Conservation (phyloP, 2,888 invertebrate species). For the Hedychridium roseum region DNA sequence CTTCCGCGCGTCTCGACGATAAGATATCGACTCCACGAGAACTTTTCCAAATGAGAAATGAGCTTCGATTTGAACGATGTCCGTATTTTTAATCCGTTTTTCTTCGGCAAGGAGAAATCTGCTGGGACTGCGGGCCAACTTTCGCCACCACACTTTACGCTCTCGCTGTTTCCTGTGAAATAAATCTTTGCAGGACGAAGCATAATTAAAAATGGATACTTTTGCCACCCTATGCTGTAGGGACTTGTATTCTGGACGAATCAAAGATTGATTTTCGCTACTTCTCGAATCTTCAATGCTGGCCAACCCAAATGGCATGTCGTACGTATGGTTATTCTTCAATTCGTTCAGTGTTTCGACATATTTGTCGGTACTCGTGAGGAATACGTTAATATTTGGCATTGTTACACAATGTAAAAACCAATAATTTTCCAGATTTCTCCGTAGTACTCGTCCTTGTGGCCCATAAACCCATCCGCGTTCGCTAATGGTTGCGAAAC, state of each 20-base stretch:
- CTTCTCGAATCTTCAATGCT: conserved; percentile 40
- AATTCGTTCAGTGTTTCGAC: conserved; percentile 35
- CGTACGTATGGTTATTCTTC: conserved; percentile 22
- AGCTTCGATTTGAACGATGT: conserved; percentile 71
- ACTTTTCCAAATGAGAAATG: conserved; percentile 72
- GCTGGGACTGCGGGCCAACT: conserved; percentile 71
- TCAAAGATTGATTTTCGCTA: conserved; percentile 41
- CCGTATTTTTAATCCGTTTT: conserved; percentile 60
- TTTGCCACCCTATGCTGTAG: conserved; percentile 44
- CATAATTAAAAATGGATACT: conserved; percentile 41
- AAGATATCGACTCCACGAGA: conserved; percentile 70
- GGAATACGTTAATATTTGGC: conserved; percentile 66
- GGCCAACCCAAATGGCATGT: conserved; percentile 51
- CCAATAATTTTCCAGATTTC: conserved; percentile 70
- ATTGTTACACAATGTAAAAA: conserved; percentile 64
- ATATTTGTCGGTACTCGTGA: conserved; percentile 41
- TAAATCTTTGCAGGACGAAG: conserved; percentile 68
- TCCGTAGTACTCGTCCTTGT: conserved; percentile 65
- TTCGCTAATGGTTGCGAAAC: conserved; percentile 45
- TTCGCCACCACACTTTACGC: conserved; percentile 87
- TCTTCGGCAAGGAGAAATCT: conserved; percentile 72
- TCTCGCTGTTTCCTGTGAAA: conserved; percentile 81
- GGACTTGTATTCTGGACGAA: conserved; percentile 17
- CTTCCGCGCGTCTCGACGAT: conserved; percentile 44
- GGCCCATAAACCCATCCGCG: conserved; percentile 60